Conservation (phyloP, 2,113 vertebrate genomes). For the Phalacrocorax brasilianus region DNA sequence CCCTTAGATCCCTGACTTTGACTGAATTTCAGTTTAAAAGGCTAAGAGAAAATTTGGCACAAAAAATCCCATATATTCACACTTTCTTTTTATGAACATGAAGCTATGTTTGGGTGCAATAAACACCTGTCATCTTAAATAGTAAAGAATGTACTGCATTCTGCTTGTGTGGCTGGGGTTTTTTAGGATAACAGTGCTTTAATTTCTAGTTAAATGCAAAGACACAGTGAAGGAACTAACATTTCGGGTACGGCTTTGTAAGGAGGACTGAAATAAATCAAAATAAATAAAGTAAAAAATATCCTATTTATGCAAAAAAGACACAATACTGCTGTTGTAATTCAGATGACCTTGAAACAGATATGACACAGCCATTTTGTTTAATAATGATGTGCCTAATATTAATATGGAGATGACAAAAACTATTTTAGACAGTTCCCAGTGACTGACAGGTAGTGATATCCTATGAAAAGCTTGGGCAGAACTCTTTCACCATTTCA, state of each 20-base stretch:
- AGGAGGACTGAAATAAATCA: neutral
- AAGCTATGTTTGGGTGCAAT: conserved; percentile 61
- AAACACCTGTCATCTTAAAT: conserved; percentile 66
- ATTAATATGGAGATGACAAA: conserved; percentile 23
- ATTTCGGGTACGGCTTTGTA: neutral
- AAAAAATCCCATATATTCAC: conserved; percentile 38
- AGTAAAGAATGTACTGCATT: conserved; percentile 35
- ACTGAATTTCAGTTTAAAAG: neutral
- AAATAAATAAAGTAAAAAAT: neutral
- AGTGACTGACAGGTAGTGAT: neutral
- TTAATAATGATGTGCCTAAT: neutral
- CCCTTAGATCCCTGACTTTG: conserved; percentile 6
- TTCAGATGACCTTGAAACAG: conserved; percentile 13
- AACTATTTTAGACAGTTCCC: conserved; percentile 3
- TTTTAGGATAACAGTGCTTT: conserved; percentile 4
- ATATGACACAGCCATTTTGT: neutral
- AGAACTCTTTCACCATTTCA: neutral
- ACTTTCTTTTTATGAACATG: conserved; percentile 31
- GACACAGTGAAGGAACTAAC: neutral
- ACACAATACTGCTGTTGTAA: neutral
- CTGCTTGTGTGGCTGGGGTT: neutral
- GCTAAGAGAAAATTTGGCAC: conserved; percentile 18
- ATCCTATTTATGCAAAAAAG: neutral
- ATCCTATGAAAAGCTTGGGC: conserved; percentile 9
- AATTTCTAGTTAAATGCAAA: conserved; percentile 13